A percentile compares a stretch with the other conserved stretches of the same genome.
Evolutionary conservation across 2,113 vertebrate species (phyloP).

Genomic region (Acanthisitta chloris): DNA sequence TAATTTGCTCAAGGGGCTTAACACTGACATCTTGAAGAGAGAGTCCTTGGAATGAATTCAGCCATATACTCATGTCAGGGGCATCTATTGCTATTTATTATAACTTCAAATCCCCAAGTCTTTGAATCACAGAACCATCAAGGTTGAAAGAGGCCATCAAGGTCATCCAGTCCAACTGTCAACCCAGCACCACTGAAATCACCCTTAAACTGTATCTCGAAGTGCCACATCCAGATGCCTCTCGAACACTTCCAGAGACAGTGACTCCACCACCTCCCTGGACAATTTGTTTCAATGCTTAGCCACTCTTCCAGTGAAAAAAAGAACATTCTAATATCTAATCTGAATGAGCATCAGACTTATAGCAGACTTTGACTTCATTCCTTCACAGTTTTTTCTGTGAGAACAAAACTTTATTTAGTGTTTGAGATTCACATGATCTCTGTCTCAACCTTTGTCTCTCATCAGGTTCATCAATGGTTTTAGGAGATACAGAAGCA

Average conservation of each 20-base stretch:
- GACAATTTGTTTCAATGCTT: neutral
- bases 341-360: neutral
- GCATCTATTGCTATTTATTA: neutral
- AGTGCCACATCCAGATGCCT: neutral
- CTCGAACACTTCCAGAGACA: neutral
- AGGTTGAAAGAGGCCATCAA: neutral
- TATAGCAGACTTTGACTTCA: neutral
- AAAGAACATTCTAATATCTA: neutral
- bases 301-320: neutral
- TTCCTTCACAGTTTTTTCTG: neutral
- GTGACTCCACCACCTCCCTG: neutral
- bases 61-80: neutral
- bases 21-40: neutral
- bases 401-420: neutral
- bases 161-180: neutral
- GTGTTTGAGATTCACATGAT: neutral
- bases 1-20: neutral
- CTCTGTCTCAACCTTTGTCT: neutral
- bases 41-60: neutral
- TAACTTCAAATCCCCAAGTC: neutral
- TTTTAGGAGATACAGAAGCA: neutral
- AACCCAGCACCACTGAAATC: neutral
- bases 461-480: neutral
- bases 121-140: neutral
- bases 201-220: neutral